Conservation (phyloP, 2,888 invertebrate species). For the Disparrhopalites patrizii region DNA sequence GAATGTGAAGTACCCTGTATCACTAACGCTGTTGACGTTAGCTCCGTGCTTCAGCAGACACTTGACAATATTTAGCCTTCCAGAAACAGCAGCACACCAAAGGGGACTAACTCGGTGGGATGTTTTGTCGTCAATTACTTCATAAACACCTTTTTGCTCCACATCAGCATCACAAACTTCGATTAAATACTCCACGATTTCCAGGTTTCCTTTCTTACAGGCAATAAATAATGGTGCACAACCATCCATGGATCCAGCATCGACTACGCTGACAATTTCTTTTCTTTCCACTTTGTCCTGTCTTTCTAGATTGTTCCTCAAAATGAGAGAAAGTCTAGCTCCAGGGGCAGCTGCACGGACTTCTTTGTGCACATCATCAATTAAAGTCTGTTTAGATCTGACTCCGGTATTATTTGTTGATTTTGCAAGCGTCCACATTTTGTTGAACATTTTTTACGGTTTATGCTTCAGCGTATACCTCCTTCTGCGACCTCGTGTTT, state of each 20-base stretch:
- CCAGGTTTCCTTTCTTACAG: slow-evolving; percentile 71
- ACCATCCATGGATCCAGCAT: slow-evolving; percentile 59
- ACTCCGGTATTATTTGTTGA: slow-evolving; percentile 28
- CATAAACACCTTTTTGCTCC: slow-evolving; percentile 76
- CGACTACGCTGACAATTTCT: slow-evolving; percentile 63
- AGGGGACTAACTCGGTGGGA: slow-evolving; percentile 61
- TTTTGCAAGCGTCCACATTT: slow-evolving; percentile 46
- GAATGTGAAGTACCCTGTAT: slow-evolving; percentile 62
- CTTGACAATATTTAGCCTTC: slow-evolving; percentile 70
- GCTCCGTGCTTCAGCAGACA: slow-evolving; percentile 75
- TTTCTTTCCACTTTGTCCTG: slow-evolving; percentile 61
- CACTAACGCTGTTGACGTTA: slow-evolving; percentile 78
- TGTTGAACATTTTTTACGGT: slow-evolving; percentile 44
- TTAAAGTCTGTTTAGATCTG: slow-evolving; percentile 41
- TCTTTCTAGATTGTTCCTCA: slow-evolving; percentile 59
- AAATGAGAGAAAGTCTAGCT: slow-evolving; percentile 60
- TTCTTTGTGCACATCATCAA: slow-evolving; percentile 42
- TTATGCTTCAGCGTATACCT: background rate
- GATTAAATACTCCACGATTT: slow-evolving; percentile 80
- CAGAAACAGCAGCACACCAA: slow-evolving; percentile 89
- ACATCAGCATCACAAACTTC: slow-evolving; percentile 75
- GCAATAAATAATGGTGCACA: slow-evolving; percentile 78
- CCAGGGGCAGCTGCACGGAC: slow-evolving; percentile 59
- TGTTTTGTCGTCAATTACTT: slow-evolving; percentile 70
- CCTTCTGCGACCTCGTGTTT: background rate